A percentile compares a stretch with the other conserved stretches of the same genome.
These are phyloP conservation scores for Anas platyrhynchos DNA, from an alignment of 2,113 vertebrate species.

Conservation along the genomic window DNA sequence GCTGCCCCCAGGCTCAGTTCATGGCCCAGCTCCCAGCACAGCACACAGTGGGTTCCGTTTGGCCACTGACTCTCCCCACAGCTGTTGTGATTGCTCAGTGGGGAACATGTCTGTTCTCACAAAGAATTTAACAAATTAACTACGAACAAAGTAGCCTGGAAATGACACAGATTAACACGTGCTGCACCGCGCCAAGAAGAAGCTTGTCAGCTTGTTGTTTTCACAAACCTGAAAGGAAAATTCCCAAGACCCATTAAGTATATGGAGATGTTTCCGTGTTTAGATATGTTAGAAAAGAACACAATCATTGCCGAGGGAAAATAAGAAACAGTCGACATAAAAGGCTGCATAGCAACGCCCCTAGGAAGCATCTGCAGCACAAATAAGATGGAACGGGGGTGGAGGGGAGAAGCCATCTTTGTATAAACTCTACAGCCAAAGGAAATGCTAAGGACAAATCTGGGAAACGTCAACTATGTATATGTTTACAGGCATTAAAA, in stretches of 20 bases:
- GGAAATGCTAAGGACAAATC: background rate
- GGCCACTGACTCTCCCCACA: constrained; percentile 24
- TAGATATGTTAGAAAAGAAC: constrained; percentile 63
- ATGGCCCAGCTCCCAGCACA: constrained; percentile 16
- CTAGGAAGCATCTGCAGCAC: background rate
- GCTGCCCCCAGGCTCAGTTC: background rate
- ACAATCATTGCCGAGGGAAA: background rate
- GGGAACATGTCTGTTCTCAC: constrained; percentile 62
- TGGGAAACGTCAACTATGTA: background rate
- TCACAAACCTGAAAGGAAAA: constrained; percentile 72
- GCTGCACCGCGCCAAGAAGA: constrained; percentile 71
- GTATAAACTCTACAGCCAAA: background rate
- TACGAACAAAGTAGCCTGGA: constrained; percentile 72
- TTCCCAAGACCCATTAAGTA: constrained; percentile 62
- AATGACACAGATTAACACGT: constrained; percentile 54
- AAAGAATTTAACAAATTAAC: constrained; percentile 79
- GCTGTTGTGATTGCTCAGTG: constrained; percentile 67
- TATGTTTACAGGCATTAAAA: background rate
- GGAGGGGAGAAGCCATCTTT: background rate
- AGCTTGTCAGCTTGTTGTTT: constrained; percentile 68
- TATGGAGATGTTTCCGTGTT: constrained; percentile 48
- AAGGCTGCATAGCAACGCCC: background rate
- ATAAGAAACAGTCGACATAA: background rate
- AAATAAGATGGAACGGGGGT: background rate
- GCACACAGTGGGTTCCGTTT: constrained; percentile 65